Evolutionary conservation across 1,140 invertebrate genomes (phyloP), one percentile per base, ranked within the genome.

Genomic region (Apis dorsata): DNA sequence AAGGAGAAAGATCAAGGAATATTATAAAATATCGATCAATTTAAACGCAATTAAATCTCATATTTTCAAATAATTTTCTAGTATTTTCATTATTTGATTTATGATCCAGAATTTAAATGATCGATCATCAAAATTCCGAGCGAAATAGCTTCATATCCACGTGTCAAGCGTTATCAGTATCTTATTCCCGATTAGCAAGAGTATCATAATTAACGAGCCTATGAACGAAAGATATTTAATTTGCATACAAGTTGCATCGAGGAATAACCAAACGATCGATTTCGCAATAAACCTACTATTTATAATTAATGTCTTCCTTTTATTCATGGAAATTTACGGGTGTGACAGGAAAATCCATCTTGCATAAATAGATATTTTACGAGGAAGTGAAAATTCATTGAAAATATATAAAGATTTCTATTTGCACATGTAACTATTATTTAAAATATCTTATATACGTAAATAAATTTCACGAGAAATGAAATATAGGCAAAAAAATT

Each of bases 151-250:
- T 53, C 13, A 10, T 28, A 77, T 71, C 28, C 60, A 60, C 71
- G 71, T 81, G 85, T 4, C 71, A 63, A 11, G 59, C 70, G 44
- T 85, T 78, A 88, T 85, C 86, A n/a, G 13, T 55, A 66, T 70
- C 55, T 66, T 68, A 80, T 83, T 7, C 34, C 53, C 13, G 21
- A 69, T 66, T 84, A 70, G 49, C 69, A 55, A 49, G 17, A 81
- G 19, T 55, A 62, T 53, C 44, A 69, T 70, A 73, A 86, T 81
- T 81, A 79, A 77, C 66, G 44, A 49, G 71, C 12, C 62, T 70
- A 81, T 57, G 34, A 28, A 19, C 59, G 60, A 68, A 55, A 85
- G 70, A 65, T 44, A 57, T 81, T 87, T 78, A 53, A 85, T 75
- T 82, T 78, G 49, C 59, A 86, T 74, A 51, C 15, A 28, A 63